Evolutionary conservation across 2,797 vertebrate species (phyloP).

Genomic region (Caiman crocodilus): DNA sequence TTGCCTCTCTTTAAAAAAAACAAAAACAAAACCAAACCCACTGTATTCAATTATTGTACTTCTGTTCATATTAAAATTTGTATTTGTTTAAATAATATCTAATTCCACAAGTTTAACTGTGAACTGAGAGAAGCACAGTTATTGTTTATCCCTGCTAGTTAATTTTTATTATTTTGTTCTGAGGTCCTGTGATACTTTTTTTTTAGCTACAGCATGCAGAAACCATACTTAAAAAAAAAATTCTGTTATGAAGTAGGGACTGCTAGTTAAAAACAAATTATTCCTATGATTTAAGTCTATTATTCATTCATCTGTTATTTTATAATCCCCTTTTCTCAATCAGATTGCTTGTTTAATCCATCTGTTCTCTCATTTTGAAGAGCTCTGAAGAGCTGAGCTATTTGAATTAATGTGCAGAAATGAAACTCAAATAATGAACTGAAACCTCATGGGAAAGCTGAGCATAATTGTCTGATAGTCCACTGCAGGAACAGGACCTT

Average conservation of each 20-base stretch:
- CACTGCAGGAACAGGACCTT: not conserved
- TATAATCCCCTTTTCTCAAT: slow-evolving; percentile 42
- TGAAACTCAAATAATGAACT: not conserved
- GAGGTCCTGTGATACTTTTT: not conserved
- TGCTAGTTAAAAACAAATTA: slow-evolving; percentile 42
- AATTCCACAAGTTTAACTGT: not conserved
- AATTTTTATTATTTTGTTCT: slow-evolving; percentile 43
- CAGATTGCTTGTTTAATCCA: slow-evolving; percentile 40
- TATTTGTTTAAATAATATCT: not conserved
- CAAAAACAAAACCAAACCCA: too few relatives aligned
- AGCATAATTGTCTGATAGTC: not conserved
- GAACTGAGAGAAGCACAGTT: slow-evolving; percentile 38
- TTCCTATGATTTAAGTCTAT: slow-evolving; percentile 51
- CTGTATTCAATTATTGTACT: not conserved
- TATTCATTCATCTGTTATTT: slow-evolving; percentile 35
- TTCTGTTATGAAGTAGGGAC: slow-evolving; percentile 15
- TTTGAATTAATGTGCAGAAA: slow-evolving; percentile 31
- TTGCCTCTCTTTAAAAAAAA: not conserved
- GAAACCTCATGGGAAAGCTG: not conserved
- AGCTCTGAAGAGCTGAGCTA: not conserved
- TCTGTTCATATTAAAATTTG: not conserved
- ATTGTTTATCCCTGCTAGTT: not conserved
- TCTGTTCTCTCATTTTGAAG: slow-evolving; percentile 19
- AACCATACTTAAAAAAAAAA: slow-evolving; percentile 17
- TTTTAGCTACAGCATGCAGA: not conserved